phyloP scores from a whole-genome alignment of 1,140 invertebrate species.

The Antheraea pernyi region DNA sequence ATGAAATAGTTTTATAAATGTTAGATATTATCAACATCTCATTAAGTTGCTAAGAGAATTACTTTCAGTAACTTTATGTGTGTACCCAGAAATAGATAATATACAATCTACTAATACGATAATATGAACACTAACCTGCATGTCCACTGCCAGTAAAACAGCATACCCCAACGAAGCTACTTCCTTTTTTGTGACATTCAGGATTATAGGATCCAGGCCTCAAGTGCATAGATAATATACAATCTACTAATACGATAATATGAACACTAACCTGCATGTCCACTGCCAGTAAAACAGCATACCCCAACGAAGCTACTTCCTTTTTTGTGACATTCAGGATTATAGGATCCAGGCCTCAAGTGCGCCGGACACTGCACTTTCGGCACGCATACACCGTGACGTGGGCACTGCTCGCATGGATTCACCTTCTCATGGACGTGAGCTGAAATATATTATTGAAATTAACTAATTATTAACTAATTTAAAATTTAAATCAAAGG shows the following conservation, averaged over 20 bases:
- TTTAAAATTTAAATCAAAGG: no score
- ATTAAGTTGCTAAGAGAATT: no score
- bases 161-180: conserved; percentile 74
- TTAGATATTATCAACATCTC: no score
- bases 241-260: no score
- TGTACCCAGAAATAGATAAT: no score
- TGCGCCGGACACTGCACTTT: conserved; percentile 82
- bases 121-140: conserved; percentile 59
- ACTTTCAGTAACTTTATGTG: no score
- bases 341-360: conserved; percentile 60
- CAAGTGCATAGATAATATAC: conserved; percentile 29
- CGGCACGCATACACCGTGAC: conserved; percentile 76
- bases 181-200: conserved; percentile 72
- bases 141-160: conserved; percentile 81
- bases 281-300: conserved; percentile 81
- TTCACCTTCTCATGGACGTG: conserved; percentile 38
- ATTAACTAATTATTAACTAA: no score
- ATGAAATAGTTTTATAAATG: no score
- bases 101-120: no score
- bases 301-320: conserved; percentile 66
- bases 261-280: conserved; percentile 74
- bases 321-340: conserved; percentile 75
- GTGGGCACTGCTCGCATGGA: conserved; percentile 61
- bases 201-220: conserved; percentile 60
- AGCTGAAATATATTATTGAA: conserved; percentile 24